Conservation (phyloP, 64 coral and sea anemone species). For the Stichodactyla mertensii region DNA sequence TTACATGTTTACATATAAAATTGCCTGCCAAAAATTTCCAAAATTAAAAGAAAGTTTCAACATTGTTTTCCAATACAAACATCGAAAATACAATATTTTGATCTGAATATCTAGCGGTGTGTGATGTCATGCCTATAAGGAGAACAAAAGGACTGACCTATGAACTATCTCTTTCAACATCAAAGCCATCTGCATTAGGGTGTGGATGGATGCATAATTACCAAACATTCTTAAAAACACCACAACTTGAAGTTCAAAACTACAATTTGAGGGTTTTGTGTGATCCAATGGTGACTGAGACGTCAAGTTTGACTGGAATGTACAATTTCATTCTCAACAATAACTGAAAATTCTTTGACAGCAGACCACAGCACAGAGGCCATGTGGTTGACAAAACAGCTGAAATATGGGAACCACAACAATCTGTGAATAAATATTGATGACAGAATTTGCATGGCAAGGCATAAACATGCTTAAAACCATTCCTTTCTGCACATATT, state of each 20-base stretch:
- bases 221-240: neutral
- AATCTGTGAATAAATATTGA: neutral
- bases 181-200: constrained; percentile 8
- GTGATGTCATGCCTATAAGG: neutral
- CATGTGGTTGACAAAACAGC: neutral
- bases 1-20: no score
- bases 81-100: neutral
- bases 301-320: neutral
- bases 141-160: neutral
- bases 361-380: neutral
- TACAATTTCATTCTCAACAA: neutral
- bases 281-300: neutral
- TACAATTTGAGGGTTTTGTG: neutral
- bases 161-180: constrained; percentile 1
- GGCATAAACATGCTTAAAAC: neutral
- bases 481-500: neutral
- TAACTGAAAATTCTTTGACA: neutral
- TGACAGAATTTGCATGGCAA: neutral
- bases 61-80: neutral
- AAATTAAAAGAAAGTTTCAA: neutral
- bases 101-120: neutral
- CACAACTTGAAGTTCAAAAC: neutral
- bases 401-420: neutral
- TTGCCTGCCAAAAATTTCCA: no score
- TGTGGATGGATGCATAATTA: neutral